phyloP scores from a whole-genome alignment of 2,113 vertebrate species.

The Macrotus californicus region DNA sequence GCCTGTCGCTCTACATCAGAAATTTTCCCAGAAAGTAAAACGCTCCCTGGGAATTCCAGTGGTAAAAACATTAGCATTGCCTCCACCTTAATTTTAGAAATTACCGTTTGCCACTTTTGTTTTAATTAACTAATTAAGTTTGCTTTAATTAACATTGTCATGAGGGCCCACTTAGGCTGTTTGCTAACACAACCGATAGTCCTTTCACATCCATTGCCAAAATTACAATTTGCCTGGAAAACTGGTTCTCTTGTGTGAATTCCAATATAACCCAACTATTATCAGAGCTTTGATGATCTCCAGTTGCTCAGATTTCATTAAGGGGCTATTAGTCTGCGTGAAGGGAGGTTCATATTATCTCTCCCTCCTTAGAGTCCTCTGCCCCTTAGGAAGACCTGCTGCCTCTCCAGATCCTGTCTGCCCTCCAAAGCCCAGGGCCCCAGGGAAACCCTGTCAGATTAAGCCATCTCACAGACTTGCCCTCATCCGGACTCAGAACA shows the following conservation, averaged over 20 bases:
- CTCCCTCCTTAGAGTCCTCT: neutral
- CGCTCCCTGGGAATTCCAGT: neutral
- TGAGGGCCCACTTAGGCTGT: neutral
- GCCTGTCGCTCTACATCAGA: neutral
- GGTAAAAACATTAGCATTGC: neutral
- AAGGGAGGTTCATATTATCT: neutral
- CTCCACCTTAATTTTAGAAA: constrained; percentile 47
- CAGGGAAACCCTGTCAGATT: neutral
- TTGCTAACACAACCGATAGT: neutral
- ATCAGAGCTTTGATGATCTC: neutral
- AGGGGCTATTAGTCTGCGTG: neutral
- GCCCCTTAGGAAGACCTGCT: neutral
- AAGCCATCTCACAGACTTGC: neutral
- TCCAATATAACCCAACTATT: neutral
- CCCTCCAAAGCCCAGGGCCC: neutral
- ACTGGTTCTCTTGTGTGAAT: neutral
- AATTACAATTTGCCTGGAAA: constrained; percentile 2
- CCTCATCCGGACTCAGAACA: neutral
- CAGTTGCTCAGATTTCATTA: neutral
- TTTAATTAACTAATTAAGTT: constrained; percentile 50
- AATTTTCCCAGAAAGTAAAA: constrained; percentile 43
- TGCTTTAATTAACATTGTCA: constrained; percentile 25
- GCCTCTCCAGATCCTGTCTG: neutral
- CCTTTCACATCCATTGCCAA: neutral
- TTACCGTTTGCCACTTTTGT: constrained; percentile 20